Evolutionary conservation across 2,797 vertebrate genomes (phyloP).

Genomic region (Aselliscus stoliczkanus): DNA sequence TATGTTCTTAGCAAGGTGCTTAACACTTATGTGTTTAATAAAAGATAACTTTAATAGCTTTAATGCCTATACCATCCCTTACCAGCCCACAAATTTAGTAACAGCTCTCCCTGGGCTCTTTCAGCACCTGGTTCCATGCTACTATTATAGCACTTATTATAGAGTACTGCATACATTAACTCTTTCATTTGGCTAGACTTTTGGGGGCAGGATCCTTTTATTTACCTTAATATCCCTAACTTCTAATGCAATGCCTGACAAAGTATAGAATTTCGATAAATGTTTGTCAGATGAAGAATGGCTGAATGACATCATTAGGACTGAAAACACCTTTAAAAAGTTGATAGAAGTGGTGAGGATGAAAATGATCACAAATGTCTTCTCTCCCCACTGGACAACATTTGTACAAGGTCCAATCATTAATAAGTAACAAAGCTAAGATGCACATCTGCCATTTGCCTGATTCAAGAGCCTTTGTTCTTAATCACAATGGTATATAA

Average conservation of each 20-base stretch:
- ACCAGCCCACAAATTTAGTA: neutral
- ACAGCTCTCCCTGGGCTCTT: neutral
- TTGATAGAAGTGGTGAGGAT: neutral
- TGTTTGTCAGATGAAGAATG: neutral
- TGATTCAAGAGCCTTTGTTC: neutral
- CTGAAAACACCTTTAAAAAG: neutral
- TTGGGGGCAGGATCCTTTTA: neutral
- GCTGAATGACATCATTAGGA: neutral
- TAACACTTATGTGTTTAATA: neutral
- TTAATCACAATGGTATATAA: neutral
- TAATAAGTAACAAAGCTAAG: neutral
- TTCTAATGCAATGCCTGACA: neutral
- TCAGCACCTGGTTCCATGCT: neutral
- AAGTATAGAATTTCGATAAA: neutral
- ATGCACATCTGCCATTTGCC: neutral
- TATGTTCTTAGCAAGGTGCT: neutral
- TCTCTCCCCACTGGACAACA: neutral
- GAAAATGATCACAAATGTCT: neutral
- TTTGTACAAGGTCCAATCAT: neutral
- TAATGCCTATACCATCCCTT: neutral
- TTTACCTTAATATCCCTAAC: neutral
- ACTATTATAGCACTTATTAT: neutral
- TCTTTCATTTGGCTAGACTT: neutral
- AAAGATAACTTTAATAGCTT: neutral
- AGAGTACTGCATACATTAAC: neutral